A percentile compares a stretch with the other conserved stretches of the same genome.
Evolutionary conservation across 2,888 invertebrate genomes (phyloP).

Genomic region (Pocota personata): DNA sequence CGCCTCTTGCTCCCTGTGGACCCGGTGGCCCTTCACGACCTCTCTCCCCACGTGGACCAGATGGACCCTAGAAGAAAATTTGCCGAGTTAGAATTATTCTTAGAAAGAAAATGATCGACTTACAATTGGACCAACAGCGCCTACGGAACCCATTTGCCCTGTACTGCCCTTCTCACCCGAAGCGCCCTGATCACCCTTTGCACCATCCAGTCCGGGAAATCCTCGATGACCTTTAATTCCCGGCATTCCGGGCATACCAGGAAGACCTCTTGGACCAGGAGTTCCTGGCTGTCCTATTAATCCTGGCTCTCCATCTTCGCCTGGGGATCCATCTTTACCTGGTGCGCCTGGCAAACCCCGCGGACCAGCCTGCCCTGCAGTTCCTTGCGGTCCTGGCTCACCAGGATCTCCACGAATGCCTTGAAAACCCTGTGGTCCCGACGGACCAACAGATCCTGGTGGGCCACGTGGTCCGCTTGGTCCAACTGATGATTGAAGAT

Average conservation of each 20-base stretch:
- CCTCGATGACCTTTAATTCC: conserved; percentile 93
- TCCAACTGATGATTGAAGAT: conserved; percentile 91
- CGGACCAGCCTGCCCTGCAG: conserved; percentile 88
- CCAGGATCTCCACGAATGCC: conserved; percentile 90
- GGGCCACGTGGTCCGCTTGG: conserved; percentile 91
- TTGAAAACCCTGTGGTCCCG: conserved; percentile 92
- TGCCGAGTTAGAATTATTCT: not conserved
- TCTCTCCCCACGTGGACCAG: conserved; percentile 92
- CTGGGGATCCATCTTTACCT: conserved; percentile 89
- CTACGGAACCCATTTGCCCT: conserved; percentile 89
- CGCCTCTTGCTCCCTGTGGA: conserved; percentile 89
- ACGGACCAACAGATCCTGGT: conserved; percentile 86
- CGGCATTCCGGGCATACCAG: conserved; percentile 90
- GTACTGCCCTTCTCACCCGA: conserved; percentile 89
- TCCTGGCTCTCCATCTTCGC: conserved; percentile 92
- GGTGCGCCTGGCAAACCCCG: conserved; percentile 89
- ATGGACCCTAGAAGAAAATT: conserved; percentile 86
- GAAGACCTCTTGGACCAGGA: conserved; percentile 88
- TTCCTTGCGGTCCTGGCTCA: conserved; percentile 89
- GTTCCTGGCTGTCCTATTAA: conserved; percentile 88
- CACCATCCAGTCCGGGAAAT: conserved; percentile 90
- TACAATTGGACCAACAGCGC: conserved; percentile 85
- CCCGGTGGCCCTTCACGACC: conserved; percentile 93
- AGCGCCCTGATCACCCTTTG: conserved; percentile 91
- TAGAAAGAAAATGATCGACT: conserved; percentile 50